Evolutionary conservation across 2,888 invertebrate species (phyloP).

Genomic region (Parnassius glacialis): DNA sequence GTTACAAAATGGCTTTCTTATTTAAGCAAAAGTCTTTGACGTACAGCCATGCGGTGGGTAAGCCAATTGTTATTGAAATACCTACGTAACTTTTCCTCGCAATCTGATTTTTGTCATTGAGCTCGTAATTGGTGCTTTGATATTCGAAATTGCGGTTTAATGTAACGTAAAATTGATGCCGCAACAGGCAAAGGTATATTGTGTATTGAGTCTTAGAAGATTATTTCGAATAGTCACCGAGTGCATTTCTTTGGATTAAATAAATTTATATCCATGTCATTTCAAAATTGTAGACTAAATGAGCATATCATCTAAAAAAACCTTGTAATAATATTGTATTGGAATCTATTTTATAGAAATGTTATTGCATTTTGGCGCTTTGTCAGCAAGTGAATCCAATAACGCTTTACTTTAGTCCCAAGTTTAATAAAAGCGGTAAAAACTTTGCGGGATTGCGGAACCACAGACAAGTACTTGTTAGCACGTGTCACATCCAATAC

Average conservation of each 20-base stretch:
- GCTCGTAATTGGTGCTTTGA: conserved; percentile 34
- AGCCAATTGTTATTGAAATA: conserved; percentile 24
- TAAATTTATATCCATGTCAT: neutral
- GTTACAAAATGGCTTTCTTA: conserved; percentile 47
- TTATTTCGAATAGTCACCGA: neutral
- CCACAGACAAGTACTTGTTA: conserved; percentile 24
- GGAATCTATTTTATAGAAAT: conserved; percentile 25
- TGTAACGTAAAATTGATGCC: conserved; percentile 40
- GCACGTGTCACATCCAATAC: conserved; percentile 26
- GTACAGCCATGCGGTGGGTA: conserved; percentile 33
- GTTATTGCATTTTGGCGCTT: conserved; percentile 29
- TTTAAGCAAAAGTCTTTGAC: conserved; percentile 37
- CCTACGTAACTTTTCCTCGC: conserved; percentile 15
- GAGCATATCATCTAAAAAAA: neutral
- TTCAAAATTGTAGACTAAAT: neutral
- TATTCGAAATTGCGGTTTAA: conserved; percentile 38
- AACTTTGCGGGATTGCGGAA: conserved; percentile 19
- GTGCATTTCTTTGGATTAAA: conserved; percentile 12
- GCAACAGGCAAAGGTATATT: conserved; percentile 6
- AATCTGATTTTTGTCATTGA: conserved; percentile 36
- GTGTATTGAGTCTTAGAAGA: conserved; percentile 2
- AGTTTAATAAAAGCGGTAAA: conserved; percentile 27
- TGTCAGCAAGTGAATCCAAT: conserved; percentile 30
- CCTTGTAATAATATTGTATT: neutral
- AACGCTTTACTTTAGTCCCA: conserved; percentile 20